phyloP scores from a whole-genome alignment of 2,113 vertebrate species.

The Caranx ignobilis region DNA sequence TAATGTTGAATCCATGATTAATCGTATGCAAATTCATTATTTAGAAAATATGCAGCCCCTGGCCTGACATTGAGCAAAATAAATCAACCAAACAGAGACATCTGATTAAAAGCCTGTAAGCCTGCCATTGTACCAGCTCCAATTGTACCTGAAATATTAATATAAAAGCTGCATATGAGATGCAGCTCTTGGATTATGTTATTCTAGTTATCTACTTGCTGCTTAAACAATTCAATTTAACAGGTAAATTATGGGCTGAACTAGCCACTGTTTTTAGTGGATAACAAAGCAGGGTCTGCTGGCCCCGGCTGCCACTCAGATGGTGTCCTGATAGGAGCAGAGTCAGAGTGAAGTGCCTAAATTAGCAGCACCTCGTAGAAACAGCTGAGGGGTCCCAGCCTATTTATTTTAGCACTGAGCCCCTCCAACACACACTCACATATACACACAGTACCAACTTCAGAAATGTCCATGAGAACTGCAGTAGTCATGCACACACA shows the following conservation, averaged over 20 bases:
- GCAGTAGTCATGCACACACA: slow-evolving; percentile 32
- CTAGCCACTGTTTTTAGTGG: background rate
- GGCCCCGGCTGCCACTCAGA: slow-evolving; percentile 40
- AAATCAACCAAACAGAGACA: background rate
- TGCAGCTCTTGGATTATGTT: background rate
- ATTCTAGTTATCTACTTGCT: background rate
- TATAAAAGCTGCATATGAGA: no score
- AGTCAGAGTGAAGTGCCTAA: slow-evolving; percentile 74
- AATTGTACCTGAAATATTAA: no score
- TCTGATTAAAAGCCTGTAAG: background rate
- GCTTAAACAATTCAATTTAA: background rate
- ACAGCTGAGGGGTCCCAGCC: slow-evolving; percentile 84
- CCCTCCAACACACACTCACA: slow-evolving; percentile 46
- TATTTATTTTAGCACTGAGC: slow-evolving; percentile 82
- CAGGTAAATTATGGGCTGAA: background rate
- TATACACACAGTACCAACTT: slow-evolving; percentile 22
- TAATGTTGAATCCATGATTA: background rate
- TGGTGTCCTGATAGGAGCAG: slow-evolving; percentile 60
- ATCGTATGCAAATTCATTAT: background rate
- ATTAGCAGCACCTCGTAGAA: slow-evolving; percentile 82
- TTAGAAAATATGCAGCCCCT: background rate
- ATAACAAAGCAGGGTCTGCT: slow-evolving; percentile 35
- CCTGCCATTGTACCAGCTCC: background rate
- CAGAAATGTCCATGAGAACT: slow-evolving; percentile 52
- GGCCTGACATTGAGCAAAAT: background rate